phyloP scores from a whole-genome alignment of 2,888 invertebrate species.

The Micoletzkya japonica region DNA sequence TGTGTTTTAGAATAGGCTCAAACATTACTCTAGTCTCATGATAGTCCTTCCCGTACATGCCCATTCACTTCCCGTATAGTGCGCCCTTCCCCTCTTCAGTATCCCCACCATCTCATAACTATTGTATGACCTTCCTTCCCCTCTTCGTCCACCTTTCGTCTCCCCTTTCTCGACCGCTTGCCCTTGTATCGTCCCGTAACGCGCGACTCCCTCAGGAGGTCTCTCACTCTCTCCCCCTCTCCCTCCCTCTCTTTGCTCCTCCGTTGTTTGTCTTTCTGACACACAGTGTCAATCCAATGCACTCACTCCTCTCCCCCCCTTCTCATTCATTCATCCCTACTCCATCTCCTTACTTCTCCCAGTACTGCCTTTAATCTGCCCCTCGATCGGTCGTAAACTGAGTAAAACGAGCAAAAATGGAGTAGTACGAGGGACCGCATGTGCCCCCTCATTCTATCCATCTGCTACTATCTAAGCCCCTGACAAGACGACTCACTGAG shows the following conservation, averaged over 20 bases:
- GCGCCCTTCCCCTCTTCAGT: too few species aligned
- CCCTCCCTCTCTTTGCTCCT: neutral
- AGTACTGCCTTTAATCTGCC: neutral
- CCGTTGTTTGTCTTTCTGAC: neutral
- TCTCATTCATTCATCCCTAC: constrained; percentile 14
- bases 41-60: neutral
- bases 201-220: neutral
- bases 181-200: neutral
- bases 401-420: neutral
- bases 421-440: neutral
- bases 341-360: constrained; percentile 11
- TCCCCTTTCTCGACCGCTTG: neutral
- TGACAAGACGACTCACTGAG: too few species aligned
- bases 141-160: neutral
- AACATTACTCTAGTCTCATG: neutral
- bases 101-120: neutral
- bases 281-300: constrained; percentile 6
- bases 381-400: constrained; percentile 13
- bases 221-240: neutral
- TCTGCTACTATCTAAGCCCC: too few species aligned
- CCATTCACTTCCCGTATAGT: neutral
- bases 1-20: too few species aligned
- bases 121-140: neutral
- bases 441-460: constrained; percentile 10
- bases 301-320: neutral